phyloP scores from a whole-genome alignment of 1,140 invertebrate genomes.

The Uloborus diversus region DNA sequence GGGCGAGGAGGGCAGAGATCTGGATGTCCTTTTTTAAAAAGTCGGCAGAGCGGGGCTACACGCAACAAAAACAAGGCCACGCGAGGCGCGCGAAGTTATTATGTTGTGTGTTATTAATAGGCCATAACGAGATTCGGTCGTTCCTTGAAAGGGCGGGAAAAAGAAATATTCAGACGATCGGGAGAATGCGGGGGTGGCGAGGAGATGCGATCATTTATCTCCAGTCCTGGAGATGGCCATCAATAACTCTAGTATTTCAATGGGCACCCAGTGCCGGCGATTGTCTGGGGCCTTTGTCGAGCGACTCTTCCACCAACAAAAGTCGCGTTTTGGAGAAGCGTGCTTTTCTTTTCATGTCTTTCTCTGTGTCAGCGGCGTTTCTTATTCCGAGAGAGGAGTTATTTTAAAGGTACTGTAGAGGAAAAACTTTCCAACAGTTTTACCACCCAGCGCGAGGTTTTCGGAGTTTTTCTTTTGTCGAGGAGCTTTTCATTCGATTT shows the following conservation, averaged over 20 bases:
- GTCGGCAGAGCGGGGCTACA: neutral
- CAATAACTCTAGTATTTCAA: slow-evolving; percentile 44
- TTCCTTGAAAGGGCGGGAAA: neutral
- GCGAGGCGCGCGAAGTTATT: slow-evolving; percentile 19
- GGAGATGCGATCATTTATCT: slow-evolving; percentile 10
- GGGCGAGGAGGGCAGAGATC: no score
- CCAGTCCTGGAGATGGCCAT: slow-evolving; percentile 23
- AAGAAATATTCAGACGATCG: neutral
- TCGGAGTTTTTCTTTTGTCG: slow-evolving; percentile 9
- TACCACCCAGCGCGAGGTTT: slow-evolving; percentile 24
- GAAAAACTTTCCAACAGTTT: neutral
- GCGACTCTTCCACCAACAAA: slow-evolving; percentile 12
- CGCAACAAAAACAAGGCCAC: slow-evolving; percentile 17
- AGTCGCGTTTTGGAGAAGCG: slow-evolving; percentile 19
- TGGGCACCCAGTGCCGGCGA: slow-evolving; percentile 2
- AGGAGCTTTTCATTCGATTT: slow-evolving; percentile 1
- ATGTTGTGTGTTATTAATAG: slow-evolving; percentile 43
- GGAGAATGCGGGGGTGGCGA: neutral
- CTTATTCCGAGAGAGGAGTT: slow-evolving; percentile 30
- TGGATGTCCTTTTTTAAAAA: no score
- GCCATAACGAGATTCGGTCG: slow-evolving; percentile 26
- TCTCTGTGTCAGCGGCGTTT: neutral
- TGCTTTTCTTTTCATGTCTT: neutral
- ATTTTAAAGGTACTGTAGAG: slow-evolving; percentile 31
- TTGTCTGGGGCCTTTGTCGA: slow-evolving; percentile 30